Conservation (phyloP, 2,797 vertebrate genomes). For the Tenualosa thibaudeaui region DNA sequence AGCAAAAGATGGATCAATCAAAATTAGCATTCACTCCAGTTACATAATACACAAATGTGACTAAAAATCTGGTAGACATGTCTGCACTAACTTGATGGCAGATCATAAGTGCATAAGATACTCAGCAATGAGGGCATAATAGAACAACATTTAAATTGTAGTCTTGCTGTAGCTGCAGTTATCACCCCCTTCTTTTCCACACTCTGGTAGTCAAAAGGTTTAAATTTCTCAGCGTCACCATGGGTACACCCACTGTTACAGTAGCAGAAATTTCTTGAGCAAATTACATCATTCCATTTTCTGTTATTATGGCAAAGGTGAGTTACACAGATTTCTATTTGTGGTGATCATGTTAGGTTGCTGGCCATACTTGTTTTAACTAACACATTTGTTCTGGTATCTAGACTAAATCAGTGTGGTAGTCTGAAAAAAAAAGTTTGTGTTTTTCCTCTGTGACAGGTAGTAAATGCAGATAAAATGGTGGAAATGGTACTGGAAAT, state of each 20-base stretch:
- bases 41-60: background rate
- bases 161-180: background rate
- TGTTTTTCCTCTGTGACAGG: background rate
- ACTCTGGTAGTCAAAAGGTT: background rate
- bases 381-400: background rate
- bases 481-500: background rate
- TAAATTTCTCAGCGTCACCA: background rate
- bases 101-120: slow-evolving; percentile 1
- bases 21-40: background rate
- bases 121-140: background rate
- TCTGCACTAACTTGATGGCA: background rate
- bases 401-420: background rate
- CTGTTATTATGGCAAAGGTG: background rate
- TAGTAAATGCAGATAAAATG: background rate
- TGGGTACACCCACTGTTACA: background rate
- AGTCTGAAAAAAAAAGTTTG: background rate
- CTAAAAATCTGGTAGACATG: background rate
- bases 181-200: background rate
- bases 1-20: slow-evolving; percentile 10
- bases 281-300: background rate
- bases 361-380: background rate
- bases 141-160: background rate
- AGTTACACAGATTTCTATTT: background rate
- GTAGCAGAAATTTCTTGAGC: background rate
- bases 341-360: background rate